These are phyloP conservation scores for Epinotia bilunana DNA, from an alignment of 2,888 invertebrate species.

Conservation along the genomic window DNA sequence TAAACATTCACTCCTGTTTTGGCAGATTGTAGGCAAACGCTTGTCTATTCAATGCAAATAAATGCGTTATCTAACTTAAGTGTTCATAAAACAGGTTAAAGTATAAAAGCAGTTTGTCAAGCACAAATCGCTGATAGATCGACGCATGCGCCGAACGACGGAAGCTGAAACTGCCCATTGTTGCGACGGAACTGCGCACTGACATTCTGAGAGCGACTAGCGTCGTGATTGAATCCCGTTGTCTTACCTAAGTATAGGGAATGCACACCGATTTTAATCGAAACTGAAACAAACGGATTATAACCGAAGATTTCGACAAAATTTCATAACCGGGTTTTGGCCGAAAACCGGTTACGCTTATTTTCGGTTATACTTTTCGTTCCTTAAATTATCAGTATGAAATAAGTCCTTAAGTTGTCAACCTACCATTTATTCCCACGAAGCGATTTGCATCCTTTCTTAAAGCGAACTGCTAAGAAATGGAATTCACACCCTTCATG, in stretches of 20 bases:
- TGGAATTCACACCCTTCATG: no score
- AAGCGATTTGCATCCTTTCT: no score
- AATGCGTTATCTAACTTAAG: neutral
- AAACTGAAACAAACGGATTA: no score
- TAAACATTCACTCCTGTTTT: neutral
- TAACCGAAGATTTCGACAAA: neutral
- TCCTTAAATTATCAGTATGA: no score
- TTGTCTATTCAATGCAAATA: neutral
- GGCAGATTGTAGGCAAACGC: neutral
- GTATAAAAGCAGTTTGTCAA: neutral
- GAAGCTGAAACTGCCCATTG: conserved; percentile 71
- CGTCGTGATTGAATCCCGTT: conserved; percentile 26
- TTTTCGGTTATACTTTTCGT: no score
- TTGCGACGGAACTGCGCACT: conserved; percentile 58
- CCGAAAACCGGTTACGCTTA: no score
- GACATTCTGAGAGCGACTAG: conserved; percentile 3
- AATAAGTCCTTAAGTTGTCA: no score
- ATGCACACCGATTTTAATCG: no score
- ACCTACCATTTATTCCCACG: no score
- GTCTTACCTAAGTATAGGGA: neutral
- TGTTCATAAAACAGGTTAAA: neutral
- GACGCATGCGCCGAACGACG: conserved; percentile 55
- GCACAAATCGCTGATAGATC: conserved; percentile 13
- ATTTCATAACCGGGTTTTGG: neutral
- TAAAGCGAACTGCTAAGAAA: no score